Evolutionary conservation across 2,797 vertebrate genomes (phyloP).

Genomic region (Sarcophilus harrisii): DNA sequence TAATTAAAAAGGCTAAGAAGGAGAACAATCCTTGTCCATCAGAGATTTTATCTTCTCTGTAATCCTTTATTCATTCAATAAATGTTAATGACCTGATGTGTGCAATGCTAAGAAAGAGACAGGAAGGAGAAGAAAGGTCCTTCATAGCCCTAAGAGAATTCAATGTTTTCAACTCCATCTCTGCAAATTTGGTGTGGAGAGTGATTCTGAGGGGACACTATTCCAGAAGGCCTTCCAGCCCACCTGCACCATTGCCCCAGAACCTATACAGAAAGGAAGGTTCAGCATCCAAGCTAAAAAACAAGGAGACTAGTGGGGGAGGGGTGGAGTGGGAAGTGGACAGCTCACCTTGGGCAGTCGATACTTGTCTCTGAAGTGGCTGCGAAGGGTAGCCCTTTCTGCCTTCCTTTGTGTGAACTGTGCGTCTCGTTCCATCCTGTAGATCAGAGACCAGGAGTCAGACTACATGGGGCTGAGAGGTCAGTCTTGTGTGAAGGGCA

Average conservation of each 20-base stretch:
- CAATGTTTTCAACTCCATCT: neutral
- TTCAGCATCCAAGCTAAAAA: neutral
- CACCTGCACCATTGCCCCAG: neutral
- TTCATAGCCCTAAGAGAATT: neutral
- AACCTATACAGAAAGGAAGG: neutral
- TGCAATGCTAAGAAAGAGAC: neutral
- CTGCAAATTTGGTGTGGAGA: neutral
- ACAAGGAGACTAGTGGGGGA: neutral
- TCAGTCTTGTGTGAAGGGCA: neutral
- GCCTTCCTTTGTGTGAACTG: constrained; percentile 95
- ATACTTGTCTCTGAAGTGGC: constrained; percentile 97
- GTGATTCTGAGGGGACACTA: neutral
- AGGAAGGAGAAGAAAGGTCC: neutral
- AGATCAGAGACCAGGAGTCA: neutral
- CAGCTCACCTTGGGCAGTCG: constrained; percentile 93
- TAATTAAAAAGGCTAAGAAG: neutral
- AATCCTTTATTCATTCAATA: neutral
- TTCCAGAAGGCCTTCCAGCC: neutral
- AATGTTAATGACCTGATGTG: neutral
- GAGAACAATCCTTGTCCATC: neutral
- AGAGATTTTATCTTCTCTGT: neutral
- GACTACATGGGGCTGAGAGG: neutral
- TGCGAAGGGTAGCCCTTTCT: constrained; percentile 94
- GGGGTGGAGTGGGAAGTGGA: too few species aligned
- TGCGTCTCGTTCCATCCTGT: constrained; percentile 95